Conservation (phyloP, 2,888 invertebrate species). For the Agriopis aurantiaria region DNA sequence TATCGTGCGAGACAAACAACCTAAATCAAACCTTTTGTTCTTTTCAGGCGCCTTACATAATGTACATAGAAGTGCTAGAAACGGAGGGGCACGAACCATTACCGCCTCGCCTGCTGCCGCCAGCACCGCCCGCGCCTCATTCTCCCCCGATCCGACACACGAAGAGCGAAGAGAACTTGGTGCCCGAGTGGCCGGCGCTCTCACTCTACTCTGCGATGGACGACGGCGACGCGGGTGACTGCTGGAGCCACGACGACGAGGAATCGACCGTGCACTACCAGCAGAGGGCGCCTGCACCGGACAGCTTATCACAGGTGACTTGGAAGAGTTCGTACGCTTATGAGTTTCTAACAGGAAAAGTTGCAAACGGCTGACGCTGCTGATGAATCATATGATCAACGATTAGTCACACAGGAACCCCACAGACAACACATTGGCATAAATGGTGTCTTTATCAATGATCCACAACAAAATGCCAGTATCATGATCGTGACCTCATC, state of each 20-base stretch:
- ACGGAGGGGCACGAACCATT: slow-evolving; percentile 91
- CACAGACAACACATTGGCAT: too few species aligned
- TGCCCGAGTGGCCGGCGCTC: slow-evolving; percentile 84
- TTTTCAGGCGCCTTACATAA: slow-evolving; percentile 95
- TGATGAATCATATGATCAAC: not conserved
- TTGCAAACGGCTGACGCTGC: not conserved
- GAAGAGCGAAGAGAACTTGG: slow-evolving; percentile 96
- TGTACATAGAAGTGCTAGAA: slow-evolving; percentile 98
- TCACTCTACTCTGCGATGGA: slow-evolving; percentile 76
- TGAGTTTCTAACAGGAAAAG: not conserved
- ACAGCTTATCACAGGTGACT: slow-evolving; percentile 94
- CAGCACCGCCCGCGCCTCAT: slow-evolving; percentile 90
- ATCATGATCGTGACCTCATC: too few species aligned
- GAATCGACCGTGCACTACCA: slow-evolving; percentile 88
- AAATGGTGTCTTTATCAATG: too few species aligned
- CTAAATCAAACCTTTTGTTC: not conserved
- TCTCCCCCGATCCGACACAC: slow-evolving; percentile 93
- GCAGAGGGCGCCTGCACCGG: slow-evolving; percentile 73
- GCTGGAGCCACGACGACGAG: slow-evolving; percentile 98
- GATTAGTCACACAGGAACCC: too few species aligned
- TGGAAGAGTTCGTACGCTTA: not conserved
- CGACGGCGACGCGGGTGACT: slow-evolving; percentile 87
- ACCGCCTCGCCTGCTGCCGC: slow-evolving; percentile 94
- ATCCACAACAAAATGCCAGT: too few species aligned
- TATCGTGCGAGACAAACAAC: not conserved